A percentile compares a stretch with the other conserved stretches of the same genome.
phyloP scores from a whole-genome alignment of 2,797 vertebrate genomes.

The Anas georgica region DNA sequence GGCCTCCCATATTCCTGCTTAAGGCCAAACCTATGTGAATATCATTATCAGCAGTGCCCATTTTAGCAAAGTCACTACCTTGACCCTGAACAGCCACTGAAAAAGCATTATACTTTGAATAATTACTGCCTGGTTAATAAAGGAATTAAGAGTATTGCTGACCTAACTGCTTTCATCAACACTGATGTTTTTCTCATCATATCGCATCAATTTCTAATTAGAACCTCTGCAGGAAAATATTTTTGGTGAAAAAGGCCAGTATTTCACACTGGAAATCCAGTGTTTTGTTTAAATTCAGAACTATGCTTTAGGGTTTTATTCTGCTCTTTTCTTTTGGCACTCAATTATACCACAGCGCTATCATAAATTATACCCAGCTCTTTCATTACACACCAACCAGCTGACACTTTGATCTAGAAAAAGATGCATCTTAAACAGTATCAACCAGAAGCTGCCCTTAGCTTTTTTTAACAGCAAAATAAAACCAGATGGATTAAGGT shows the following conservation, averaged over 20 bases:
- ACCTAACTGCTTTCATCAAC: neutral
- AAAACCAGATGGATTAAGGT: neutral
- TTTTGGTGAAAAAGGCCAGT: neutral
- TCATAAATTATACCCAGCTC: neutral
- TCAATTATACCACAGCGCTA: neutral
- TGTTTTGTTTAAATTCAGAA: neutral
- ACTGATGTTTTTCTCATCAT: neutral
- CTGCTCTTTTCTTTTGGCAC: neutral
- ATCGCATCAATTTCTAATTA: neutral
- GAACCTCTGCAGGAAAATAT: neutral
- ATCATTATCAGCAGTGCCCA: neutral
- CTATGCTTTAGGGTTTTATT: neutral
- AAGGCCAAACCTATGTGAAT: neutral
- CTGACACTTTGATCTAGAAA: accelerated
- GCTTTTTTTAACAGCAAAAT: neutral
- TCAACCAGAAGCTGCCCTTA: neutral
- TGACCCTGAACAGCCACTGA: neutral
- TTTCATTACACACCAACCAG: neutral
- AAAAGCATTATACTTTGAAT: neutral
- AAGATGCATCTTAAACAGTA: neutral
- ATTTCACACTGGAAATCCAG: neutral
- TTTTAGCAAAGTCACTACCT: neutral
- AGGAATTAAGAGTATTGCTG: conserved; percentile 6
- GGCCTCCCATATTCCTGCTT: neutral
- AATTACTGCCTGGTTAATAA: neutral